Conservation (phyloP, 2,888 invertebrate species). For the Lordiphosa andalusiaca region DNA sequence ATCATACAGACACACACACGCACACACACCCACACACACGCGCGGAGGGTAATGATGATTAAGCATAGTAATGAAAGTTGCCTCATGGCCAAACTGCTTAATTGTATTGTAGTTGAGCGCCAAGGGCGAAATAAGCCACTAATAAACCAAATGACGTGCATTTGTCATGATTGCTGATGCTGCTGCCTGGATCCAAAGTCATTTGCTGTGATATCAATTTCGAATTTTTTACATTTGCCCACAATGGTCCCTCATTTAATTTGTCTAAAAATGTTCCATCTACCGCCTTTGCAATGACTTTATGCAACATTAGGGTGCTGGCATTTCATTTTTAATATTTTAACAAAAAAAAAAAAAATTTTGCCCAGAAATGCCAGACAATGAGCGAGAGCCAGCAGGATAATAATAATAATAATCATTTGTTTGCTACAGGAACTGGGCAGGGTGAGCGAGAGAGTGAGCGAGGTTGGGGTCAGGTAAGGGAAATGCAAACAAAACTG, state of each 20-base stretch:
- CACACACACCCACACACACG: slow-evolving; percentile 16
- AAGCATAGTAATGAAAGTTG: slow-evolving; percentile 71
- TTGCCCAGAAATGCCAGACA: slow-evolving; percentile 13
- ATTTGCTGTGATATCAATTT: not conserved
- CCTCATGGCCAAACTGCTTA: slow-evolving; percentile 23
- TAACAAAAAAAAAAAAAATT: slow-evolving; percentile 52
- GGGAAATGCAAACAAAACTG: slow-evolving; percentile 63
- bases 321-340: slow-evolving; percentile 62
- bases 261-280: slow-evolving; percentile 46
- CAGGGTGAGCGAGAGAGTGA: not conserved
- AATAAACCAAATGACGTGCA: slow-evolving; percentile 71
- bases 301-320: slow-evolving; percentile 41
- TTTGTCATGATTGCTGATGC: slow-evolving; percentile 45
- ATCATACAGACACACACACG: slow-evolving; percentile 36
- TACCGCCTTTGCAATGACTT: slow-evolving; percentile 39
- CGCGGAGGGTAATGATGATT: slow-evolving; percentile 66
- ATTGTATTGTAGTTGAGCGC: slow-evolving; percentile 72
- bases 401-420: slow-evolving; percentile 55
- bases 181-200: slow-evolving; percentile 2
- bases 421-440: slow-evolving; percentile 2
- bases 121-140: slow-evolving; percentile 66
- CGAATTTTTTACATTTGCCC: slow-evolving; percentile 20
- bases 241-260: slow-evolving; percentile 64
- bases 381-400: slow-evolving; percentile 32
- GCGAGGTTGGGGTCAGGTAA: slow-evolving; percentile 18